phyloP scores from a whole-genome alignment of 2,888 invertebrate genomes.

The Melieria omissa region DNA sequence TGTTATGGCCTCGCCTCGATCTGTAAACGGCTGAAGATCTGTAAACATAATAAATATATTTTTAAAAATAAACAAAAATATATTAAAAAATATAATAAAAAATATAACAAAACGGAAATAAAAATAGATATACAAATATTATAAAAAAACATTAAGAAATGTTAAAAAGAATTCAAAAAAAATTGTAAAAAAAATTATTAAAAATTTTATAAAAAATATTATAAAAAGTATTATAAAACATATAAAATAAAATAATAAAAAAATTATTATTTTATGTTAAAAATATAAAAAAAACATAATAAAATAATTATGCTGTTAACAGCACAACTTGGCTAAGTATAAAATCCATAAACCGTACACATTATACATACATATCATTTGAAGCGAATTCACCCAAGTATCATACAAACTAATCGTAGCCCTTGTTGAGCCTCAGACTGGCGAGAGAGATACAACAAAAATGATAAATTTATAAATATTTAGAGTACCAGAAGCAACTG shows the following conservation, averaged over 20 bases:
- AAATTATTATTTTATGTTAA: too few species aligned
- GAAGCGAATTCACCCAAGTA: neutral
- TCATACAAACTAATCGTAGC: neutral
- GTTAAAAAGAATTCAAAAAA: constrained; percentile 1
- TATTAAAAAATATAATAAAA: neutral
- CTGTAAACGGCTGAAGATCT: too few species aligned
- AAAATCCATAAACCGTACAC: too few species aligned
- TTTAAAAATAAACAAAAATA: neutral
- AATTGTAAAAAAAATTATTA: neutral
- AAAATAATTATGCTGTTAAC: too few species aligned
- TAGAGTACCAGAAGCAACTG: neutral
- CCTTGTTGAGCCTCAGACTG: neutral
- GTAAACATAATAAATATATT: neutral
- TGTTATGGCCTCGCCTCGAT: too few species aligned
- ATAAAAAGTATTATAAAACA: neutral
- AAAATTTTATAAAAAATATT: neutral
- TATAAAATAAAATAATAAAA: constrained; percentile 12
- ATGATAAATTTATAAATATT: neutral
- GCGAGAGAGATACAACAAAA: constrained; percentile 2
- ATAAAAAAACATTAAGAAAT: neutral
- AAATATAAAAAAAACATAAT: constrained; percentile 9
- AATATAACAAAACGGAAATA: neutral
- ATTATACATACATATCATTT: neutral
- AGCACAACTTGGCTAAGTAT: too few species aligned
- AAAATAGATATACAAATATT: neutral